A percentile compares a stretch with the other conserved stretches of the same genome.
phyloP scores from a whole-genome alignment of 2,113 vertebrate genomes.

The Malurus cyaneus region DNA sequence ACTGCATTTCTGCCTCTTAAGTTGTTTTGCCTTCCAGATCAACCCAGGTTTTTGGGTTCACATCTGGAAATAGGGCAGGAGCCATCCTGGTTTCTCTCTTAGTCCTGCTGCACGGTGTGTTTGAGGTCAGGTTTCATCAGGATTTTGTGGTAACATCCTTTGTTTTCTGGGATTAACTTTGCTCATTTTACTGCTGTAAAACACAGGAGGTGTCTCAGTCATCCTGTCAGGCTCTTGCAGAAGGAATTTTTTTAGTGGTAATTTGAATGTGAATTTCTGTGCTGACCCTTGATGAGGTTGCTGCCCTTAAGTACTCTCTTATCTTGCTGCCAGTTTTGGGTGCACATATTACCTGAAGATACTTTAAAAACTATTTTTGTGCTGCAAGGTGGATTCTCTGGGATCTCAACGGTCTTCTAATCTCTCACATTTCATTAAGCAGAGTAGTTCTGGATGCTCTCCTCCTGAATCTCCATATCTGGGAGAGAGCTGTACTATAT shows the following conservation, averaged over 20 bases:
- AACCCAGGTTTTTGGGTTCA: not conserved
- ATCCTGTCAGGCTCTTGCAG: not conserved
- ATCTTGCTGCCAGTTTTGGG: not conserved
- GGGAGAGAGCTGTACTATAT: not conserved
- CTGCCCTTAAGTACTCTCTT: not conserved
- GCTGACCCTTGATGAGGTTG: not conserved
- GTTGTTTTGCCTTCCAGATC: not conserved
- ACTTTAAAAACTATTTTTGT: not conserved
- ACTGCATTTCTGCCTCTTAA: not conserved
- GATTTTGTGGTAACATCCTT: fast-evolving
- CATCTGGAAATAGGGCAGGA: not conserved
- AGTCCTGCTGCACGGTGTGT: fast-evolving
- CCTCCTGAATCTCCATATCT: not conserved
- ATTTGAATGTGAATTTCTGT: not conserved
- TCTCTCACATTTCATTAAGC: not conserved
- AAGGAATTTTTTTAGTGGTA: not conserved
- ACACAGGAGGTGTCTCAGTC: not conserved
- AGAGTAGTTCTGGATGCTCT: not conserved
- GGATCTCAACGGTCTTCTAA: not conserved
- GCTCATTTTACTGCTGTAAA: not conserved
- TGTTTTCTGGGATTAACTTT: not conserved
- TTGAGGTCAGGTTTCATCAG: not conserved
- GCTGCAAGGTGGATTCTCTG: not conserved
- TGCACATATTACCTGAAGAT: fast-evolving
- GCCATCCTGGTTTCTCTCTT: not conserved